Base-by-base conservation (phyloP, 2,888 invertebrate species). In the Coelinius sp. region DNA sequence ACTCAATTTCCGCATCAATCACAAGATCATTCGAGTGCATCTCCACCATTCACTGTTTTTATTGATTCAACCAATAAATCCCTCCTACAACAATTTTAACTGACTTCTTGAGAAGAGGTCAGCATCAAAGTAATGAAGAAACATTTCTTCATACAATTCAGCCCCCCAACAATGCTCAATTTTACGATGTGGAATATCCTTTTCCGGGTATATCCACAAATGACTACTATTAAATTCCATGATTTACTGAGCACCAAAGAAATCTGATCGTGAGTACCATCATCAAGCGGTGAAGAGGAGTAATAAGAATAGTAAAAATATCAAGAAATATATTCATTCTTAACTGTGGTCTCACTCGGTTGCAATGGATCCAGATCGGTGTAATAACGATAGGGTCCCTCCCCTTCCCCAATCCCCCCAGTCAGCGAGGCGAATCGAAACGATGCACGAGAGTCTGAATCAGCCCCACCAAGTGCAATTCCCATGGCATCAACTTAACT, bases 401-500 rank as follows among this genome's bases (percentile, higher is more conserved):
- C 27, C 1, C 5, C 56, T 12, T 12, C 31, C 56, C 31, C 56
- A 2, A 27, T 12, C 14, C 7, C 14, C 17, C 44, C 17, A 46
- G 44, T 46, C 80, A 79, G 76, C 77, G 76, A 77, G 65, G 79
- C 79, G 77, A 68, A 79, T 80, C 81, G 71, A 73, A 74, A 71
- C 49, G 38, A 27, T 14, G 59, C 66, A 70, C 74, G 77, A 72
- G 67, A 59, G 27, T 73, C 77, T 67, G 76, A 72, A 75, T 77
- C 72, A 75, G 53, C 74, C 80, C 52, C 76, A 17, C 31, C 25
- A 41, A 52, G 59, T 66, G 71, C 75, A 75, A 73, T 81, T 81
- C 81, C 78, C 80, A 77, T 80, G 78, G 79, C 77, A 81, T 80
- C 78, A 79, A 71, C 74, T 75, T 74, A 75, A 78, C 78, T 81